A percentile compares a stretch with the other conserved stretches of the same genome.
Conservation (phyloP, 2,113 vertebrate species). For the human region DNA sequence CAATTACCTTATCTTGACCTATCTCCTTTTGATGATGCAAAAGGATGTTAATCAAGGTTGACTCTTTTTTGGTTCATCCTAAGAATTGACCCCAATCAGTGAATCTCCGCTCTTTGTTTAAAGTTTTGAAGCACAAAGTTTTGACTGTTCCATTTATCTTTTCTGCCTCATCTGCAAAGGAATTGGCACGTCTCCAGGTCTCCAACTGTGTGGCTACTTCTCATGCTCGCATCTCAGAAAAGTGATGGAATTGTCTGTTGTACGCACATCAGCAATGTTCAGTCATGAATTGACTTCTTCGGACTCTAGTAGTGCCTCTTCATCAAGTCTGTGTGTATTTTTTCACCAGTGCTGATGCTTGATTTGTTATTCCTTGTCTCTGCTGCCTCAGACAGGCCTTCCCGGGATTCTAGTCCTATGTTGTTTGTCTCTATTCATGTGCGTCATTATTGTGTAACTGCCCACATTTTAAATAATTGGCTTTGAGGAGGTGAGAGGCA, state of each 20-base stretch:
- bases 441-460: not conserved
- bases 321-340: not conserved
- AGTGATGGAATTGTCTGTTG: not conserved
- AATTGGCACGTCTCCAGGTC: not conserved
- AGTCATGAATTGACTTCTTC: not conserved
- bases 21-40: slow-evolving; percentile 11
- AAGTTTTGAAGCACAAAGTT: slow-evolving; percentile 19
- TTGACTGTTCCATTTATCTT: not conserved
- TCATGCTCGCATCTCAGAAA: not conserved
- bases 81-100: slow-evolving; percentile 16
- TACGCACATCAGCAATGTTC: not conserved
- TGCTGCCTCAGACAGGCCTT: not conserved
- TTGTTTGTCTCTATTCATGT: not conserved
- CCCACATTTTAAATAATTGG: not conserved
- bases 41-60: slow-evolving; percentile 37
- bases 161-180: not conserved
- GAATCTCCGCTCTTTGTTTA: slow-evolving; percentile 8
- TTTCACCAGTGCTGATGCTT: not conserved
- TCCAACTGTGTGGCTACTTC: not conserved
- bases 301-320: not conserved
- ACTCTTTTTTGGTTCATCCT: not conserved
- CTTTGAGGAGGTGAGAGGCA: not conserved
- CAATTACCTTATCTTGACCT: slow-evolving; percentile 20
- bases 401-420: not conserved
- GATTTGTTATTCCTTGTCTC: not conserved